These are phyloP conservation scores for Umimayanthus chanpuru DNA, from an alignment of 92 coral and sea anemone genomes.

Conservation along the genomic window DNA sequence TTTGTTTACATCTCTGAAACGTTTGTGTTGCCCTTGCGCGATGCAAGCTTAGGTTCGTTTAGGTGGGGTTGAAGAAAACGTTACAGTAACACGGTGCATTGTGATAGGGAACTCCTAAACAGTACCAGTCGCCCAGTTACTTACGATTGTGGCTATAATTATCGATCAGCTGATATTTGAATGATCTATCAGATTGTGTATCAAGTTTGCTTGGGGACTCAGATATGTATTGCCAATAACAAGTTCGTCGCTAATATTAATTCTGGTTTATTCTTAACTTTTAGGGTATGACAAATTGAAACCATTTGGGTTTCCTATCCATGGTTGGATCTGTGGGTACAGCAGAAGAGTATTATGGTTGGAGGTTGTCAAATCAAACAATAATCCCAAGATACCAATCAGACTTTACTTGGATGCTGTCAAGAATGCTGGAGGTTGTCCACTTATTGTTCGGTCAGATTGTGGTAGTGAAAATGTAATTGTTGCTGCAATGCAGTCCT, in stretches of 20 bases:
- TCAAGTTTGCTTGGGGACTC: slow-evolving; percentile 41
- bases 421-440: background rate
- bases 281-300: slow-evolving; percentile 54
- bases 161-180: slow-evolving; percentile 41
- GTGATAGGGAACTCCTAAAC: slow-evolving; percentile 29
- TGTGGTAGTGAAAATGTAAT: background rate
- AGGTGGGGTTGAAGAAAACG: slow-evolving; percentile 1
- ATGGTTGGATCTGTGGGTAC: background rate
- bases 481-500: background rate
- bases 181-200: slow-evolving; percentile 33
- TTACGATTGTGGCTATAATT: slow-evolving; percentile 34
- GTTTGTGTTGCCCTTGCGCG: slow-evolving; percentile 35
- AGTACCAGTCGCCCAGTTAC: slow-evolving; percentile 41
- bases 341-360: background rate
- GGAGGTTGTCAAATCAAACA: background rate
- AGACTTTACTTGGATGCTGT: background rate
- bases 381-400: background rate
- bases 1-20: slow-evolving; percentile 27
- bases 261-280: slow-evolving; percentile 37
- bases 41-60: slow-evolving; percentile 35
- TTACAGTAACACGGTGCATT: slow-evolving; percentile 46
- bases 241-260: slow-evolving; percentile 33
- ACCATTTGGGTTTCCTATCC: background rate
- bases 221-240: slow-evolving; percentile 37
- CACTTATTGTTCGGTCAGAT: background rate